These are phyloP conservation scores for Oscheius sp. DNA, from an alignment of 2,888 invertebrate species.

Conservation along the genomic window DNA sequence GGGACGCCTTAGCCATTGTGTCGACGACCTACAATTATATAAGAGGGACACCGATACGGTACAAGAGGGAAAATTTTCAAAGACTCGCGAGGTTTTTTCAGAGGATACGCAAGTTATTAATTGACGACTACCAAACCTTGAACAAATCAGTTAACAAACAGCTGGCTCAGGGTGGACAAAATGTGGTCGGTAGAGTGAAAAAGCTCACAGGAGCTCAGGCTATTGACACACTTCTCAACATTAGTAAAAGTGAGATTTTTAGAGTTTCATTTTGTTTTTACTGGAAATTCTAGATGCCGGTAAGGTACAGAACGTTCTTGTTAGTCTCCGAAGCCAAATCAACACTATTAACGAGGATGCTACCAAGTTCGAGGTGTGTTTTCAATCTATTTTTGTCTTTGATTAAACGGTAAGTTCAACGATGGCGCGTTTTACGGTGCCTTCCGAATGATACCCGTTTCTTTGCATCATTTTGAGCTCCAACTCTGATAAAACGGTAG, in stretches of 20 bases:
- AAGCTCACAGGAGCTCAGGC: slow-evolving; percentile 64
- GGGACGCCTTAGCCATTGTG: slow-evolving; percentile 67
- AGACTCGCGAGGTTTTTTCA: slow-evolving; percentile 44
- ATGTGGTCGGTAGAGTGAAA: slow-evolving; percentile 65
- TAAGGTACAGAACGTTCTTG: slow-evolving; percentile 44
- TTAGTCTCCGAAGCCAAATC: slow-evolving; percentile 44
- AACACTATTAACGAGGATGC: slow-evolving; percentile 52
- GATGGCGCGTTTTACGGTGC: no score
- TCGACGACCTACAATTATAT: slow-evolving; percentile 70
- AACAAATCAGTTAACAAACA: slow-evolving; percentile 59
- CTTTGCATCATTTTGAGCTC: no score
- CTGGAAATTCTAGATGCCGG: slow-evolving; percentile 47
- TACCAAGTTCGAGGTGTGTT: slow-evolving; percentile 45
- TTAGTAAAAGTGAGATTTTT: slow-evolving; percentile 45
- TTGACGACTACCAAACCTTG: slow-evolving; percentile 66
- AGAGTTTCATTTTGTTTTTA: no score
- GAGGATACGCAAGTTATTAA: slow-evolving; percentile 67
- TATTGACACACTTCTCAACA: slow-evolving; percentile 62
- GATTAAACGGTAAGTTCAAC: no score
- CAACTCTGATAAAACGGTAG: no score
- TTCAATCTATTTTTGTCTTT: no score
- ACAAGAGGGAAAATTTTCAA: slow-evolving; percentile 1
- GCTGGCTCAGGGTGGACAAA: slow-evolving; percentile 52
- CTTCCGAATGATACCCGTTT: background rate
- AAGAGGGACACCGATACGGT: slow-evolving; percentile 69